Evolutionary conservation across 2,113 vertebrate species (phyloP).

Genomic region (Oncorhynchus nerka): DNA sequence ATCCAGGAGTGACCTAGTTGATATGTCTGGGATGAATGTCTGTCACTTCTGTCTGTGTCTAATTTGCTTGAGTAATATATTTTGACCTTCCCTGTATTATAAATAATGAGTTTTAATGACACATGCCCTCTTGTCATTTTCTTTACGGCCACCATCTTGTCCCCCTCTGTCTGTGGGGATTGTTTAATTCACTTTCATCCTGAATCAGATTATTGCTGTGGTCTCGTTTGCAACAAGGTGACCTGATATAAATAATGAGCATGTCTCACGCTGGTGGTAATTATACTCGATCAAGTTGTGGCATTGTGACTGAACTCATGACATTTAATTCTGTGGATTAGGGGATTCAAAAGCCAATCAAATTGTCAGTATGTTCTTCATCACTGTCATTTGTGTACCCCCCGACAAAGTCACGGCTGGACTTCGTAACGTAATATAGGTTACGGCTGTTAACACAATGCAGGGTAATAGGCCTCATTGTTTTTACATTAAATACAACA

Average conservation of each 20-base stretch:
- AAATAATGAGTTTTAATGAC: not conserved
- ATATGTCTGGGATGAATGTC: not conserved
- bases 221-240: conserved; percentile 24
- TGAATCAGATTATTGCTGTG: conserved; percentile 7
- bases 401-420: conserved; percentile 12
- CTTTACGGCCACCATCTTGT: not conserved
- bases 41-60: not conserved
- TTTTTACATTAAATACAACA: not conserved
- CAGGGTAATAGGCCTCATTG: conserved; percentile 11
- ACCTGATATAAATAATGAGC: conserved; percentile 18
- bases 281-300: not conserved
- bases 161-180: not conserved
- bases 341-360: conserved; percentile 10
- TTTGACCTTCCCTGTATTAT: not conserved
- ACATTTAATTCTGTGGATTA: conserved; percentile 8
- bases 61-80: not conserved
- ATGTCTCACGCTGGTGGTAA: conserved; percentile 22
- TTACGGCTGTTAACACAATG: conserved; percentile 15
- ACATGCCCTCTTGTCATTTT: not conserved
- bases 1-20: not conserved
- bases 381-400: conserved; percentile 28
- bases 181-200: conserved; percentile 1
- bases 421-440: conserved; percentile 21
- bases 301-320: conserved; percentile 1
- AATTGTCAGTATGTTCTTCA: conserved; percentile 6